Evolutionary conservation across 1,140 invertebrate species (phyloP).

Genomic region (Uloborus diversus): DNA sequence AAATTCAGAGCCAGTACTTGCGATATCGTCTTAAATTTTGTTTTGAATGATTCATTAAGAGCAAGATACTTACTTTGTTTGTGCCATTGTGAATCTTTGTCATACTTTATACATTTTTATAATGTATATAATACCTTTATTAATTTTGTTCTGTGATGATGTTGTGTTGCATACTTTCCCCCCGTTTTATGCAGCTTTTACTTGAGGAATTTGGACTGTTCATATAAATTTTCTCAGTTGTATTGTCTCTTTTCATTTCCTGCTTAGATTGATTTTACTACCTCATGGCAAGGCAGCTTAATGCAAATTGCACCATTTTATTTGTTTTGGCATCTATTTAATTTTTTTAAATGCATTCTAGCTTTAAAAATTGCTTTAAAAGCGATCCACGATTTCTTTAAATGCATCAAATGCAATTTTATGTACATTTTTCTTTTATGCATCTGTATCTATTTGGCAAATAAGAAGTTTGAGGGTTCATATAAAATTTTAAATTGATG

Average conservation of each 20-base stretch:
- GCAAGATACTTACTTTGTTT: conserved; percentile 47
- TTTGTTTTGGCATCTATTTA: no score
- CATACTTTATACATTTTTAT: conserved; percentile 49
- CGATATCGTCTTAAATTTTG: conserved; percentile 13
- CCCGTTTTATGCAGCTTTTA: conserved; percentile 22
- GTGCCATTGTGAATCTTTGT: conserved; percentile 51
- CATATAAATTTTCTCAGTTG: conserved; percentile 10
- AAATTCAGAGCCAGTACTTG: conserved; percentile 7
- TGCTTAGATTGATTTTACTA: conserved; percentile 49
- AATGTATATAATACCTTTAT: conserved; percentile 48
- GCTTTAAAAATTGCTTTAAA: no score
- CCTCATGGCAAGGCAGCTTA: conserved; percentile 37
- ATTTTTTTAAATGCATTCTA: no score
- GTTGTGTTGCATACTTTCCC: conserved; percentile 29
- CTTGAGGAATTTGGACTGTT: conserved; percentile 24
- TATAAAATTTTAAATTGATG: no score
- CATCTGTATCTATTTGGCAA: no score
- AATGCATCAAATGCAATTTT: no score
- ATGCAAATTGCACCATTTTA: no score
- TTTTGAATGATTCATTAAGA: conserved; percentile 13
- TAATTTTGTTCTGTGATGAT: conserved; percentile 50
- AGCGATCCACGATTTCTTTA: no score
- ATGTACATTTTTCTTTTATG: no score
- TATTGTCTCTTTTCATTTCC: conserved; percentile 3
- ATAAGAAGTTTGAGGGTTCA: no score